phyloP scores from a whole-genome alignment of 2,797 vertebrate species.

The Oophaga sylvatica region DNA sequence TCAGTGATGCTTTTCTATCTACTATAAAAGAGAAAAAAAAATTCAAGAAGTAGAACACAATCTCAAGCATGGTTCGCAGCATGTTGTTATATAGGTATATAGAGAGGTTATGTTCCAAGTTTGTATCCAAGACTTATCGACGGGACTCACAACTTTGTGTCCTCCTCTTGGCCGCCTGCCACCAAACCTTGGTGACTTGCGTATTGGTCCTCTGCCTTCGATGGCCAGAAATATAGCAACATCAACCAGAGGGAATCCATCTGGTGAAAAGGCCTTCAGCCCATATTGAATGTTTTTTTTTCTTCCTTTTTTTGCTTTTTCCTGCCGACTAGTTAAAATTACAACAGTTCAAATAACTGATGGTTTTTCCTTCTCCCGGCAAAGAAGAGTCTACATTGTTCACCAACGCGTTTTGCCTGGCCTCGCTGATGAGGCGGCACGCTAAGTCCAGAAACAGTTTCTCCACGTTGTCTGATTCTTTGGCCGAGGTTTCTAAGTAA shows the following conservation, averaged over 20 bases:
- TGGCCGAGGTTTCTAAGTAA: conserved; percentile 97
- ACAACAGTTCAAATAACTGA: conserved; percentile 99
- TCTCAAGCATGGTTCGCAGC: conserved; percentile 1
- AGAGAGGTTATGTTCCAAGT: conserved; percentile 18
- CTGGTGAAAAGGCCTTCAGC: conserved; percentile 60
- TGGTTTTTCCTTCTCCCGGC: conserved; percentile 95
- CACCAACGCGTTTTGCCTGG: conserved; percentile 95
- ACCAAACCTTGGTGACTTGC: conserved; percentile 67
- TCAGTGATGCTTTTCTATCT: conserved; percentile 32
- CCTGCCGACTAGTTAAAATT: conserved; percentile 84
- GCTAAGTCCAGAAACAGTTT: conserved; percentile 98
- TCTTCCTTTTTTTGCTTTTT: conserved; percentile 46
- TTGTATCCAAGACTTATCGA: conserved; percentile 9
- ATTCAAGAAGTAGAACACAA: neutral
- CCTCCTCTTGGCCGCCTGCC: conserved; percentile 64
- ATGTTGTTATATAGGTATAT: conserved; percentile 16
- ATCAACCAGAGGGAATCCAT: conserved; percentile 65
- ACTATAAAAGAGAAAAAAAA: conserved; percentile 14
- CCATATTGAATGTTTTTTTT: conserved; percentile 57
- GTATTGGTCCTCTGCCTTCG: conserved; percentile 65
- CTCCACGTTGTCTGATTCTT: conserved; percentile 98
- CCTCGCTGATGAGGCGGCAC: conserved; percentile 92
- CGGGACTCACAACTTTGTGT: conserved; percentile 8
- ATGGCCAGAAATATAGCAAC: conserved; percentile 71
- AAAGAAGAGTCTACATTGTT: conserved; percentile 94